Evolutionary conservation across 2,113 vertebrate genomes (phyloP).

Genomic region (Dendrocopos noguchii): DNA sequence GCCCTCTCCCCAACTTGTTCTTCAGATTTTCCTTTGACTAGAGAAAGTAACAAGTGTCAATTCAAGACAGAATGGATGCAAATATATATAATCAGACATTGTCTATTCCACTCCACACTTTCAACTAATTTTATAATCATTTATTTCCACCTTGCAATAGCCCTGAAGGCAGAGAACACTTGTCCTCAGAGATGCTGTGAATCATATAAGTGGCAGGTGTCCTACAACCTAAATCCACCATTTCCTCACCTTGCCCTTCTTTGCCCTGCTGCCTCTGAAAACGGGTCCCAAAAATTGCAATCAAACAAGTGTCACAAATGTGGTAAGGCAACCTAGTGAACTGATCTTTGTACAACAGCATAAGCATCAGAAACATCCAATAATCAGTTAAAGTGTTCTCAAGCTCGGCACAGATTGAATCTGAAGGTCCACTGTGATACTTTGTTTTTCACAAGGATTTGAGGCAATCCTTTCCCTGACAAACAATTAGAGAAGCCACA

Average conservation of each 20-base stretch:
- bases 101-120: not conserved
- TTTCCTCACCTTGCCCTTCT: not conserved
- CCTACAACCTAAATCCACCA: not conserved
- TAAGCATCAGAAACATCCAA: not conserved
- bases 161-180: not conserved
- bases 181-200: not conserved
- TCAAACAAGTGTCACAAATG: not conserved
- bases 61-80: not conserved
- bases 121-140: not conserved
- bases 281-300: not conserved
- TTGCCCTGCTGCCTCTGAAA: not conserved
- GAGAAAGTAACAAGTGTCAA: not conserved
- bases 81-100: not conserved
- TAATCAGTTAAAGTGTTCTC: not conserved
- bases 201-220: fast-evolving
- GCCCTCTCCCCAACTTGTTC: not conserved
- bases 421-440: not conserved
- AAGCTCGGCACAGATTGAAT: not conserved
- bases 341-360: not conserved
- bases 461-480: not conserved
- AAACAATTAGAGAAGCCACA: not conserved
- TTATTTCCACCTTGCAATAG: not conserved
- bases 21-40: not conserved
- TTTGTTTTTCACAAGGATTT: not conserved
- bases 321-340: not conserved